phyloP scores from a whole-genome alignment of 2,888 invertebrate species.

The Thumatha senex region DNA sequence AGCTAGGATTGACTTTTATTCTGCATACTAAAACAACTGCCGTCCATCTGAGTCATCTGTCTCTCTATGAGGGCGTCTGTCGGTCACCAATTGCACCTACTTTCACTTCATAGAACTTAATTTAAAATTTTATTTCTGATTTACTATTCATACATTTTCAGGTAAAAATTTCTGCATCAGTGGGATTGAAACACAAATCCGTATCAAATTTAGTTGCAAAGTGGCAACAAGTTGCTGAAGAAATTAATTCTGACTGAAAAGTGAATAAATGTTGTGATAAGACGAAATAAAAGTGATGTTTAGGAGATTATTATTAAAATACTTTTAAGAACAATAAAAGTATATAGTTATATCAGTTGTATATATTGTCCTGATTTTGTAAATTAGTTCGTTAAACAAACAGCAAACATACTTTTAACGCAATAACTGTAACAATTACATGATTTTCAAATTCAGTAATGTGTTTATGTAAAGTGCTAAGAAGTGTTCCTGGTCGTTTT shows the following conservation, averaged over 20 bases:
- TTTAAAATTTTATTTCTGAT: too few species aligned
- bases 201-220: slow-evolving; percentile 86
- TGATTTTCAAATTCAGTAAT: too few species aligned
- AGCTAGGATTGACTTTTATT: too few species aligned
- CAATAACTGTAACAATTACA: too few species aligned
- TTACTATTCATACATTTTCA: slow-evolving; percentile 36
- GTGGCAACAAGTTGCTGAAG: slow-evolving; percentile 86
- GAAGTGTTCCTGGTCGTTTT: too few species aligned
- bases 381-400: not conserved
- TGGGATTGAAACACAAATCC: slow-evolving; percentile 85
- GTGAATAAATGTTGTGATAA: not conserved
- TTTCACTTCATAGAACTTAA: too few species aligned
- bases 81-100: too few species aligned
- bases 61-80: too few species aligned
- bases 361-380: not conserved
- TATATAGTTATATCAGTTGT: not conserved
- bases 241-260: slow-evolving; percentile 64
- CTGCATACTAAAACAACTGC: too few species aligned
- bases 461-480: too few species aligned
- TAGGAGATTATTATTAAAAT: not conserved
- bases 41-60: too few species aligned
- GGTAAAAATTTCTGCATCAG: slow-evolving; percentile 71
- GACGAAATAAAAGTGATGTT: not conserved
- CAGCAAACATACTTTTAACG: not conserved
- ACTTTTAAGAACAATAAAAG: not conserved